Evolutionary conservation across 2,113 vertebrate species (phyloP).

Genomic region (Equus quagga): DNA sequence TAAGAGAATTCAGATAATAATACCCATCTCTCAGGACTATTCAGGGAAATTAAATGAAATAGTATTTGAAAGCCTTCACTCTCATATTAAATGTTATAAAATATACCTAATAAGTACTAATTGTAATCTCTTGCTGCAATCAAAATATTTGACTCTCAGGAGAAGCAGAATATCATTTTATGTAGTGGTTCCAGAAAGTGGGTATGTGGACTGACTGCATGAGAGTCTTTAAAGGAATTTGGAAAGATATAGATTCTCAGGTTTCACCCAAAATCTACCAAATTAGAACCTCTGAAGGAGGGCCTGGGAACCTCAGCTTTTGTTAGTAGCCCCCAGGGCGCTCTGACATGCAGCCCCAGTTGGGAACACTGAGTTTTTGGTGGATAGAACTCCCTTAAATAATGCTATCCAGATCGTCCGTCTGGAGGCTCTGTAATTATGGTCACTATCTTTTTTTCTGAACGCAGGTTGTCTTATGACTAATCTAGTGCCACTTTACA

Average conservation of each 20-base stretch:
- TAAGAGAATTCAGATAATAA: slow-evolving; percentile 29
- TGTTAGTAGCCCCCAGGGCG: background rate
- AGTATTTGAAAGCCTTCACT: background rate
- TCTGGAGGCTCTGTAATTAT: background rate
- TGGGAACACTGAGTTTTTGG: background rate
- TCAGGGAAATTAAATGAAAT: background rate
- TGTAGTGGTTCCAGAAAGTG: background rate
- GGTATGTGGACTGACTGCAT: background rate
- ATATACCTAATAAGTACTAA: slow-evolving; percentile 14
- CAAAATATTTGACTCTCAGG: background rate
- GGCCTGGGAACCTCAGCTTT: background rate
- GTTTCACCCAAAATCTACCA: background rate
- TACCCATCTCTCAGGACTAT: background rate
- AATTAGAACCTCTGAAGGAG: background rate
- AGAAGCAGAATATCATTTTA: slow-evolving; percentile 42
- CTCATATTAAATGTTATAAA: background rate
- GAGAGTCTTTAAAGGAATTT: background rate
- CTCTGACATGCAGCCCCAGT: background rate
- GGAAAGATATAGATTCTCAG: background rate
- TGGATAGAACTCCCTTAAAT: background rate
- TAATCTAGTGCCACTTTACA: background rate
- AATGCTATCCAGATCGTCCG: background rate
- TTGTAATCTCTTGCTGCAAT: background rate
- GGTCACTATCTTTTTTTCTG: background rate
- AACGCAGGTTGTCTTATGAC: background rate